Evolutionary conservation across 2,113 vertebrate species (phyloP).

Genomic region (Oreocharis arfaki): DNA sequence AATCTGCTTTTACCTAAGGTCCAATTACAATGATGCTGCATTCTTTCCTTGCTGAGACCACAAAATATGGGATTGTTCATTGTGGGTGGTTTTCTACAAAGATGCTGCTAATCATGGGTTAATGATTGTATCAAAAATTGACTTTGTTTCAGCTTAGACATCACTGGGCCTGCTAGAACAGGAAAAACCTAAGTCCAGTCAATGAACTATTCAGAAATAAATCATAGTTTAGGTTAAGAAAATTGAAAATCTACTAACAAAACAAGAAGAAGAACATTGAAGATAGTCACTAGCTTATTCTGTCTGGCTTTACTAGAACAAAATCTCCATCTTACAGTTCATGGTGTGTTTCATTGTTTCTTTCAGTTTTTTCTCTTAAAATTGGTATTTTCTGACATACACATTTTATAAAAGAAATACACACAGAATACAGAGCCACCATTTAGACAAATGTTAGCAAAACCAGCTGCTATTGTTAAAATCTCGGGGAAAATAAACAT

Average conservation of each 20-base stretch:
- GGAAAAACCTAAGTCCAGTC: not conserved
- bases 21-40: not conserved
- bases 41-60: not conserved
- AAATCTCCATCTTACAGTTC: not conserved
- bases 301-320: not conserved
- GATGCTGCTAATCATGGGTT: not conserved
- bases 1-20: not conserved
- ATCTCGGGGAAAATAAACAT: not conserved
- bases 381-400: not conserved
- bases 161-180: not conserved
- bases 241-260: not conserved
- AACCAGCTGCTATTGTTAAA: not conserved
- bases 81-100: not conserved
- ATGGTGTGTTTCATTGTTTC: not conserved
- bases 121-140: not conserved
- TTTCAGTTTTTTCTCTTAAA: not conserved
- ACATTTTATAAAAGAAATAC: not conserved
- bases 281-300: not conserved
- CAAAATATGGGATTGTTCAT: not conserved
- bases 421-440: not conserved
- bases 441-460: not conserved
- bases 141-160: conserved; percentile 21
- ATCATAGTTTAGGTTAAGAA: not conserved
- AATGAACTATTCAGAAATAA: not conserved
- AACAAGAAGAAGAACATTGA: not conserved